phyloP scores from a whole-genome alignment of 2,113 vertebrate species.

The Axis porcinus region DNA sequence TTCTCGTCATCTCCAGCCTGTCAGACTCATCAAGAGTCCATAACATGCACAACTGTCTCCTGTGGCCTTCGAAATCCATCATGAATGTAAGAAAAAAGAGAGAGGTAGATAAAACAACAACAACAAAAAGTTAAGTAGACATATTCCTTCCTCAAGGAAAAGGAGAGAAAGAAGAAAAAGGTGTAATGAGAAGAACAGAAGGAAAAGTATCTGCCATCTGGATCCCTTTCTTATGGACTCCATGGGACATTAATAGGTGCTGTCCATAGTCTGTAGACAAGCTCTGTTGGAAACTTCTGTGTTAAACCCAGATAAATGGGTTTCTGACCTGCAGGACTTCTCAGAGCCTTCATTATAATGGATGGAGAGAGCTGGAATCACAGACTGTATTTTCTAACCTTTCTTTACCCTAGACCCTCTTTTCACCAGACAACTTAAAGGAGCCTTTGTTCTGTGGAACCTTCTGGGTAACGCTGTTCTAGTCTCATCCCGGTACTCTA shows the following conservation, averaged over 20 bases:
- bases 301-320: not conserved
- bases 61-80: not conserved
- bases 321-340: not conserved
- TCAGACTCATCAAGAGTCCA: no score
- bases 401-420: not conserved
- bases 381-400: not conserved
- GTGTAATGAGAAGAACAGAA: not conserved
- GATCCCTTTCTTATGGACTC: not conserved
- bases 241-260: accelerated
- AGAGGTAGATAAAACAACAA: not conserved
- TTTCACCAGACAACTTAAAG: not conserved
- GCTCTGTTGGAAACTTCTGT: not conserved
- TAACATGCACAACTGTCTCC: not conserved
- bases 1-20: not conserved
- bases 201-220: not conserved
- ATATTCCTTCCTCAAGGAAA: not conserved
- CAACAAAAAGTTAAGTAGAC: not conserved
- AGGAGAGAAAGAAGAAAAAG: not conserved
- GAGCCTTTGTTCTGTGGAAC: not conserved
- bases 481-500: not conserved
- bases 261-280: not conserved
- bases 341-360: not conserved
- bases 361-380: accelerated
- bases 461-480: not conserved
- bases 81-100: not conserved